These are phyloP conservation scores for Lophotriccus pileatus DNA, from an alignment of 2,797 vertebrate genomes.

Conservation along the genomic window DNA sequence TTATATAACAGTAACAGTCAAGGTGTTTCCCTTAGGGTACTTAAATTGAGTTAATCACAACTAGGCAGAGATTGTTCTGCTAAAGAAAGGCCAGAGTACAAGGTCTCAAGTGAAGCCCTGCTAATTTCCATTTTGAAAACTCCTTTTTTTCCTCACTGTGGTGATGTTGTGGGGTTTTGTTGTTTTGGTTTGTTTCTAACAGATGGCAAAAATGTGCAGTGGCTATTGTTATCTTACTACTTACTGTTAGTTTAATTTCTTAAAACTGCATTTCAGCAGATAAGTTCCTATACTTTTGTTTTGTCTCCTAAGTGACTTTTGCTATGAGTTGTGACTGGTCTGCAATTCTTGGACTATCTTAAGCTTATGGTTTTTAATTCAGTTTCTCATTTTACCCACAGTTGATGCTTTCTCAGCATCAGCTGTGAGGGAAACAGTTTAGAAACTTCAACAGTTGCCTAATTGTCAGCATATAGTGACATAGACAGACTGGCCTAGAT, in stretches of 20 bases:
- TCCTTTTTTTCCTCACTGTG: background rate
- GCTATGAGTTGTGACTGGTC: background rate
- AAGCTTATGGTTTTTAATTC: background rate
- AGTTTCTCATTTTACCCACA: background rate
- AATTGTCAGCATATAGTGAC: background rate
- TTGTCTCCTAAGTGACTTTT: background rate
- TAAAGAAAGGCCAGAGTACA: background rate
- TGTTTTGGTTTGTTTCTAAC: background rate
- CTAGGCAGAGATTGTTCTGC: background rate
- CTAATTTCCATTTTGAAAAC: background rate
- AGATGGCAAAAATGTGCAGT: background rate
- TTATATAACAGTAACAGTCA: background rate
- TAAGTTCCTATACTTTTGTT: background rate
- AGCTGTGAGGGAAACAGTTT: background rate
- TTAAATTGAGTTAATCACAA: background rate
- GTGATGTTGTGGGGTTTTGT: fast-evolving
- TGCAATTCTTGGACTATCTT: background rate
- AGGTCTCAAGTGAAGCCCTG: background rate
- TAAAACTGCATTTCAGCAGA: background rate
- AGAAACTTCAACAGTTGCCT: background rate
- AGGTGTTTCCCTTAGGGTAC: background rate
- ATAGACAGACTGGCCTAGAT: background rate
- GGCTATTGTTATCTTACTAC: background rate
- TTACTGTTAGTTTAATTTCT: background rate
- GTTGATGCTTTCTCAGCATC: background rate